Conservation (phyloP, 1,140 invertebrate genomes). For the Bombus pascuorum region DNA sequence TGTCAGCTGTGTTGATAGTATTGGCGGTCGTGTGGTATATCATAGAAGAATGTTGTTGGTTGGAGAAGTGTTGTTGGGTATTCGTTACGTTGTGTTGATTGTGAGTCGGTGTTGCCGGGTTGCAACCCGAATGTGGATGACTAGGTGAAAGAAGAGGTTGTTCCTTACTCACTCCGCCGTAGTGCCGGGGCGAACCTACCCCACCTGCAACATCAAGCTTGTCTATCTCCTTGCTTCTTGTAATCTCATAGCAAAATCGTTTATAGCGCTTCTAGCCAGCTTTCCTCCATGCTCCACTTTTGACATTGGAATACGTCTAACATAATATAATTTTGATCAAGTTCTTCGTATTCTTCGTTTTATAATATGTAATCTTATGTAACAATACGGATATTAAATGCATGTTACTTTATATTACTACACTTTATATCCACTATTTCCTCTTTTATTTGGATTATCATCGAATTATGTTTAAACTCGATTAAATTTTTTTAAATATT, state of each 20-base stretch:
- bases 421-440: too few relatives aligned
- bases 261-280: constrained; percentile 9
- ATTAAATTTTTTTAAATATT: too few relatives aligned
- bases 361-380: background rate
- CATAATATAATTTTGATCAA: background rate
- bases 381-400: background rate
- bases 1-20: constrained; percentile 78
- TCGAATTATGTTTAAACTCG: too few relatives aligned
- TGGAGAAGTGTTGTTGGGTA: constrained; percentile 80
- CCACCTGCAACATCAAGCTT: constrained; percentile 84
- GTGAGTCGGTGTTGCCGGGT: constrained; percentile 74
- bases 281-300: constrained; percentile 16
- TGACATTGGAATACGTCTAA: background rate
- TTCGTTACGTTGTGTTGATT: constrained; percentile 81
- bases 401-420: too few relatives aligned
- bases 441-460: too few relatives aligned
- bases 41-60: constrained; percentile 82
- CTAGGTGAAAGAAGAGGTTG: constrained; percentile 82
- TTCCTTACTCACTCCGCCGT: constrained; percentile 80
- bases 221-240: constrained; percentile 71
- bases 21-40: constrained; percentile 82
- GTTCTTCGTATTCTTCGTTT: background rate
- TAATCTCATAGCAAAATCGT: constrained; percentile 18
- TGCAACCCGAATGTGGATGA: constrained; percentile 82
- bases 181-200: constrained; percentile 84